A percentile compares a stretch with the other conserved stretches of the same genome.
phyloP scores from a whole-genome alignment of 2,797 vertebrate genomes.

The Hafferia zeledoni region DNA sequence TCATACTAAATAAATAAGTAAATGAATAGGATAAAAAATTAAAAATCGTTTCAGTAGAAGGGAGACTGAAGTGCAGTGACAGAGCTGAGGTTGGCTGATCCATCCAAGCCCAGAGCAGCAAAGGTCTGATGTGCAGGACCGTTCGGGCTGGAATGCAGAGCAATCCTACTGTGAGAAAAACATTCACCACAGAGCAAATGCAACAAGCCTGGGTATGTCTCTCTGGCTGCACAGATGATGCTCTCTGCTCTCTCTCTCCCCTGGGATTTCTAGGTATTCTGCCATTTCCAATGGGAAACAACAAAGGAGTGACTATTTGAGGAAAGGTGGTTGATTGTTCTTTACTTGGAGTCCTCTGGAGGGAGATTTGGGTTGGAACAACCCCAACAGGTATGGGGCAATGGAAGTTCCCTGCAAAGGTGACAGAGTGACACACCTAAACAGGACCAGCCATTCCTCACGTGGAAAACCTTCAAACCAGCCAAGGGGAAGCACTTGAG shows the following conservation, averaged over 20 bases:
- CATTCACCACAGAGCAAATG: not conserved
- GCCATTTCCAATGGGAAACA: not conserved
- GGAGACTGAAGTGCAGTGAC: not conserved
- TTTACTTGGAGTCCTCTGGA: not conserved
- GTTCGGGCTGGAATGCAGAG: not conserved
- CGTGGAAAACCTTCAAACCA: accelerated
- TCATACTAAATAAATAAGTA: not conserved
- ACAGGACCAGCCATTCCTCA: not conserved
- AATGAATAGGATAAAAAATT: not conserved
- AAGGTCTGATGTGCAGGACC: not conserved
- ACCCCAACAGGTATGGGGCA: not conserved
- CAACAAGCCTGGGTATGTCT: not conserved
- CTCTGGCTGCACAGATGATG: not conserved
- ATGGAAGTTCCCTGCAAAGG: not conserved
- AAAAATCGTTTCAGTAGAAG: not conserved
- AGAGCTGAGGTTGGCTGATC: not conserved
- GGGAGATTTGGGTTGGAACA: not conserved
- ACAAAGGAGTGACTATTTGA: not conserved
- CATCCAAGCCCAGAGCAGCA: not conserved
- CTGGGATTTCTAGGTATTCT: not conserved
- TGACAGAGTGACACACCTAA: not conserved
- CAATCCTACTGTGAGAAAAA: not conserved
- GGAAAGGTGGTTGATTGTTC: not conserved
- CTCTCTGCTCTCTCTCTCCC: not conserved
- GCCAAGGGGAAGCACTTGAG: not conserved